Percentiles rank a stretch among this genome's conserved stretches.
phyloP scores from a whole-genome alignment of 2,113 vertebrate species.

The Ariopsis seemanni region DNA sequence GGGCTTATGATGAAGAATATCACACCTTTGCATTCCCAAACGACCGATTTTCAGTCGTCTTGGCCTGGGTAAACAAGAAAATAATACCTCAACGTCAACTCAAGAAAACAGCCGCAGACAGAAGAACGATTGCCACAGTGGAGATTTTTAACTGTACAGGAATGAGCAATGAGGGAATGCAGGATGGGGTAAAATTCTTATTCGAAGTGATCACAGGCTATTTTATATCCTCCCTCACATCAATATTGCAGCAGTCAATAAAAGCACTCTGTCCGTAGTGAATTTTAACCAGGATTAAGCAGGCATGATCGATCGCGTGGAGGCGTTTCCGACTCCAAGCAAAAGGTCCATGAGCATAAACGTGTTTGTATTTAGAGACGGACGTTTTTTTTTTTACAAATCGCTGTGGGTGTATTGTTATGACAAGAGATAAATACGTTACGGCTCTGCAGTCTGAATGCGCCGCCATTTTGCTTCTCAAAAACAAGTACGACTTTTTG shows the following conservation, averaged over 20 bases:
- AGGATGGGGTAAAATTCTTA: conserved; percentile 48
- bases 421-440: background rate
- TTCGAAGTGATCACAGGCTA: conserved; percentile 56
- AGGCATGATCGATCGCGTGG: conserved; percentile 15
- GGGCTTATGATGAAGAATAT: conserved; percentile 58
- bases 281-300: conserved; percentile 48
- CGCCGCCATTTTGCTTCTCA: background rate
- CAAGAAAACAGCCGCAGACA: conserved; percentile 50
- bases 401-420: background rate
- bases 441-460: background rate
- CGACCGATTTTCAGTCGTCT: conserved; percentile 49
- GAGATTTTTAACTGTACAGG: conserved; percentile 44
- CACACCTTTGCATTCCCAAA: conserved; percentile 57
- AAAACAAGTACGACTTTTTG: background rate
- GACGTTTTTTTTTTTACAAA: background rate
- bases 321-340: conserved; percentile 7
- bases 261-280: conserved; percentile 56
- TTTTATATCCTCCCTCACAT: conserved; percentile 58
- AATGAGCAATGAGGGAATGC: conserved; percentile 43
- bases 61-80: conserved; percentile 54
- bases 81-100: conserved; percentile 64
- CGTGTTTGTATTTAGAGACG: background rate
- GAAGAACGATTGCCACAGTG: conserved; percentile 42
- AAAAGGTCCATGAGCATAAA: conserved; percentile 5
- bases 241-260: conserved; percentile 59